Percentiles rank a stretch among this genome's conserved stretches.
phyloP scores from a whole-genome alignment of 37 sponge, comb jelly and placozoan genomes.

The Bolinopsis microptera region DNA sequence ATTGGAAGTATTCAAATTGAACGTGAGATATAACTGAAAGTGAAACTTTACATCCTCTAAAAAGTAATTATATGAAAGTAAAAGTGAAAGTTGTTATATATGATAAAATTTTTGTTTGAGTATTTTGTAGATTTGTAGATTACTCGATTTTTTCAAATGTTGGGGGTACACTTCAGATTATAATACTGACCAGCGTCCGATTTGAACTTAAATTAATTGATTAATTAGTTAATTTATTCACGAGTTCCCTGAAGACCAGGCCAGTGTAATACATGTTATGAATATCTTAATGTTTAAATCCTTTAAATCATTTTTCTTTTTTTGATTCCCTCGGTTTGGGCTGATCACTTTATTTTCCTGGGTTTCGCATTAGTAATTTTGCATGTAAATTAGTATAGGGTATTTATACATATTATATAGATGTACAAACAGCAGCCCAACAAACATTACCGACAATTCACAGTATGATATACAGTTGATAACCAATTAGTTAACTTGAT shows the following conservation, averaged over 20 bases:
- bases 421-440: not conserved
- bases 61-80: not conserved
- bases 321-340: not conserved
- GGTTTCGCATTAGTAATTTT: not conserved
- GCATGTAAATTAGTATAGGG: not conserved
- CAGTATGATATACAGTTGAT: not conserved
- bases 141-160: not conserved
- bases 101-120: not conserved
- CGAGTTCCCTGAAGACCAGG: too few species aligned
- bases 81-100: not conserved
- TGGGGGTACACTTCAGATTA: not conserved
- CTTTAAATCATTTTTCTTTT: not conserved
- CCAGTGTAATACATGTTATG: not conserved
- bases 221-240: not conserved
- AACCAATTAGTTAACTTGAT: not conserved
- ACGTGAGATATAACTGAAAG: not conserved
- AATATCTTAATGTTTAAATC: not conserved
- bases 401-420: not conserved
- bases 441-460: not conserved
- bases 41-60: not conserved
- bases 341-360: not conserved
- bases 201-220: not conserved
- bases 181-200: too few species aligned
- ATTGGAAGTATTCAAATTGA: not conserved
- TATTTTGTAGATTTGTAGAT: not conserved